These are phyloP conservation scores for Etheostoma cragini DNA, from an alignment of 2,113 vertebrate genomes.

Conservation along the genomic window DNA sequence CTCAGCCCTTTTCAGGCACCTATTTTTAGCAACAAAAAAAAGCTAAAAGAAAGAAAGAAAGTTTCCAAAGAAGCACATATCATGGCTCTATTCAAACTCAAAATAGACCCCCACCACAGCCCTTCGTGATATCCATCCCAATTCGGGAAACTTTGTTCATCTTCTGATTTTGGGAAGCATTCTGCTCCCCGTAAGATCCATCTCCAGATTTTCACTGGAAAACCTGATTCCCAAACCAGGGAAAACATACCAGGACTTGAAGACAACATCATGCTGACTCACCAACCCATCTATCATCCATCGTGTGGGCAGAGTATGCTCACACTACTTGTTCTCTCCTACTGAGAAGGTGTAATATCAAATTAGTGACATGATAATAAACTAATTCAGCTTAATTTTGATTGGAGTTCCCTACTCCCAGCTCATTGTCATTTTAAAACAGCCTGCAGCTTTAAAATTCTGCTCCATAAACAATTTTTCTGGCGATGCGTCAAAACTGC, in stretches of 20 bases:
- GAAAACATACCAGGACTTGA: neutral
- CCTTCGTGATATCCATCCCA: neutral
- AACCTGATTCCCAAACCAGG: neutral
- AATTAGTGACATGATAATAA: neutral
- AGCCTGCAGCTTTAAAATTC: constrained; percentile 15
- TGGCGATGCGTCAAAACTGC: constrained; percentile 58
- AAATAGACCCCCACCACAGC: neutral
- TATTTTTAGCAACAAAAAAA: neutral
- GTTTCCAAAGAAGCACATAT: neutral
- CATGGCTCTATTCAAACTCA: neutral
- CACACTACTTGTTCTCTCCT: neutral
- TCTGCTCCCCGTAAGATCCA: constrained; percentile 1
- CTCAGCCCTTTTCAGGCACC: neutral
- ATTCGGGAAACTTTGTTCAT: neutral
- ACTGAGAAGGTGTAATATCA: neutral
- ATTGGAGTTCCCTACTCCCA: neutral
- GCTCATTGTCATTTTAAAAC: constrained; percentile 6
- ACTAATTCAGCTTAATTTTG: neutral
- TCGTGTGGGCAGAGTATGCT: neutral
- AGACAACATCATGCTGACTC: neutral
- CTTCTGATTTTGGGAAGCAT: neutral
- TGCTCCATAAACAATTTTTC: constrained; percentile 37
- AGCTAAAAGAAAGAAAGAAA: no score
- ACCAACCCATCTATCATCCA: neutral
- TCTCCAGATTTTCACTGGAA: neutral